phyloP scores from a whole-genome alignment of 1,140 invertebrate species.

The Periplaneta americana region DNA sequence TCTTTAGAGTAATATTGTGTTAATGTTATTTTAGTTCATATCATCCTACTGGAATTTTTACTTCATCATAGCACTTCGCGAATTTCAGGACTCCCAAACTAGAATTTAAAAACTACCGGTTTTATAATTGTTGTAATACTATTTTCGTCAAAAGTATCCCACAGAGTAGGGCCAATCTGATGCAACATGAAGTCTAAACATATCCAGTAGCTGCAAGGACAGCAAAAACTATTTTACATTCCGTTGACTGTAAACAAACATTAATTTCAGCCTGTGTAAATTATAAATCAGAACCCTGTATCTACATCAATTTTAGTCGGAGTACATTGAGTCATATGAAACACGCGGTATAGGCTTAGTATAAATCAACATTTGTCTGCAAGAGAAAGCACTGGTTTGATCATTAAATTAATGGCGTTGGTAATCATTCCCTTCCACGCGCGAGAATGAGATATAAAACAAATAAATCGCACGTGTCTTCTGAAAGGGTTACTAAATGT shows the following conservation, averaged over 20 bases:
- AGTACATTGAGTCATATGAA: not conserved
- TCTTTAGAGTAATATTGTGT: no score
- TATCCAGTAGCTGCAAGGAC: not conserved
- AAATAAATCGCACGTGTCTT: not conserved
- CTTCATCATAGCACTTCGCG: no score
- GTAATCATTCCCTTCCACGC: not conserved
- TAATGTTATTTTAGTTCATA: no score
- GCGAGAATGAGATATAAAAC: not conserved
- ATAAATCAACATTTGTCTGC: not conserved
- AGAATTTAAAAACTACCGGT: no score
- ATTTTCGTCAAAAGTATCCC: no score
- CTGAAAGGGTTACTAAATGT: no score
- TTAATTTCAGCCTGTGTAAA: not conserved
- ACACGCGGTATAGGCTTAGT: not conserved
- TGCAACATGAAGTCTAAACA: no score
- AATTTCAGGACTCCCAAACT: no score
- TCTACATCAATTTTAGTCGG: not conserved
- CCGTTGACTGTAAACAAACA: not conserved
- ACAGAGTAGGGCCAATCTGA: no score
- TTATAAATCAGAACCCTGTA: not conserved
- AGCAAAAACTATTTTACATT: not conserved
- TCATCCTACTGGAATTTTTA: no score
- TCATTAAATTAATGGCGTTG: not conserved
- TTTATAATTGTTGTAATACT: no score
- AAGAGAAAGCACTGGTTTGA: not conserved